Percentiles rank a stretch among this genome's conserved stretches.
Conservation (phyloP, 1,140 invertebrate species). For the Scaptomyza hsui region DNA sequence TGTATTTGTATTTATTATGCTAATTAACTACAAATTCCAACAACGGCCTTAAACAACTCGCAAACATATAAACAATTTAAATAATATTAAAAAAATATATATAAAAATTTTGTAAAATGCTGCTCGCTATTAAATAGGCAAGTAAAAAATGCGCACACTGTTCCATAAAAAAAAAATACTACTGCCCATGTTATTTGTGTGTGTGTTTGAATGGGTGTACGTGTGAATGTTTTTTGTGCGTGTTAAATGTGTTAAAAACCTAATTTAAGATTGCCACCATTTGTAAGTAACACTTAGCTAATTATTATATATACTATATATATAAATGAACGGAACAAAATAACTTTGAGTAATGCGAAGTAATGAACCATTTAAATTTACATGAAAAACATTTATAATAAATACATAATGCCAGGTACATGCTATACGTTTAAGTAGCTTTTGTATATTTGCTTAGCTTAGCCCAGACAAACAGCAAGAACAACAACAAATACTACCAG, state of each 20-base stretch:
- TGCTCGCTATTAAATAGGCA: constrained; percentile 40
- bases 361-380: constrained; percentile 61
- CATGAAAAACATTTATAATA: constrained; percentile 16
- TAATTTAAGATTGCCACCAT: constrained; percentile 71
- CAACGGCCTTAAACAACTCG: constrained; percentile 69
- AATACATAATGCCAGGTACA: constrained; percentile 40
- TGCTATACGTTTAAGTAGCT: constrained; percentile 71
- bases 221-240: constrained; percentile 7
- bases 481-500: not conserved
- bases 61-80: constrained; percentile 36
- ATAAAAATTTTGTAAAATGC: constrained; percentile 38
- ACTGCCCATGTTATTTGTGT: constrained; percentile 70
- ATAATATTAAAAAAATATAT: not conserved
- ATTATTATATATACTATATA: constrained; percentile 39
- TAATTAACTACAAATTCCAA: constrained; percentile 63
- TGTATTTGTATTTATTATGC: constrained; percentile 36
- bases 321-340: constrained; percentile 61
- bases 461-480: constrained; percentile 44
- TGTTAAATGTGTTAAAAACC: constrained; percentile 36
- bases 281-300: constrained; percentile 73
- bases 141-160: constrained; percentile 61
- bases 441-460: constrained; percentile 79
- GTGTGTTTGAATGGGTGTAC: constrained; percentile 9
- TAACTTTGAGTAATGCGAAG: constrained; percentile 49
- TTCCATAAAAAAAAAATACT: constrained; percentile 50